phyloP scores from a whole-genome alignment of 1,140 invertebrate species.

The Eufriesea mexicana region DNA sequence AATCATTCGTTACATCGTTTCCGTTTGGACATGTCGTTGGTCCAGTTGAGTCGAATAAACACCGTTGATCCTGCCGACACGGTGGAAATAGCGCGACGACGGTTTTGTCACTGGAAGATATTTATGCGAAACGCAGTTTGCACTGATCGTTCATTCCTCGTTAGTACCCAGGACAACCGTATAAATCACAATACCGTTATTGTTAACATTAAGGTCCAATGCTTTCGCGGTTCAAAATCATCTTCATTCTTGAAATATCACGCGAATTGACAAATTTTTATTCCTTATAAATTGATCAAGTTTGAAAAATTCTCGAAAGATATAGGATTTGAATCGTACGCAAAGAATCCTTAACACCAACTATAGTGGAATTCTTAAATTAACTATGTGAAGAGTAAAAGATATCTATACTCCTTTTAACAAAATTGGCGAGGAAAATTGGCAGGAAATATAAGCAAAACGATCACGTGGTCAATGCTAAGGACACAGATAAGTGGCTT shows the following conservation, averaged over 20 bases:
- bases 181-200: background rate
- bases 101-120: background rate
- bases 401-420: too few relatives aligned
- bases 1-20: slow-evolving; percentile 53
- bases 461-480: too few relatives aligned
- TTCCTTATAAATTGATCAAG: too few relatives aligned
- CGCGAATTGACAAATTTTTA: too few relatives aligned
- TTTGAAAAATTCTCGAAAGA: too few relatives aligned
- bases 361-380: too few relatives aligned
- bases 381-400: too few relatives aligned
- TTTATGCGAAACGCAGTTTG: slow-evolving; percentile 17
- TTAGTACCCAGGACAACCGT: background rate
- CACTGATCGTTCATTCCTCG: background rate
- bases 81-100: background rate
- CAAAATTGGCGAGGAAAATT: too few relatives aligned
- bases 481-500: too few relatives aligned
- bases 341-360: too few relatives aligned
- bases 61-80: slow-evolving; percentile 20
- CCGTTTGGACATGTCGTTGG: slow-evolving; percentile 6
- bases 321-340: too few relatives aligned
- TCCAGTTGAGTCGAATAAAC: slow-evolving; percentile 46
- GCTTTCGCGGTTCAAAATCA: background rate
- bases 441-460: too few relatives aligned
- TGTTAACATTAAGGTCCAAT: background rate
- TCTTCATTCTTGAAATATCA: background rate